Percentiles rank a stretch among this genome's conserved stretches.
These are phyloP conservation scores for Mechanitis messenoides DNA, from an alignment of 2,888 invertebrate genomes.

Conservation along the genomic window DNA sequence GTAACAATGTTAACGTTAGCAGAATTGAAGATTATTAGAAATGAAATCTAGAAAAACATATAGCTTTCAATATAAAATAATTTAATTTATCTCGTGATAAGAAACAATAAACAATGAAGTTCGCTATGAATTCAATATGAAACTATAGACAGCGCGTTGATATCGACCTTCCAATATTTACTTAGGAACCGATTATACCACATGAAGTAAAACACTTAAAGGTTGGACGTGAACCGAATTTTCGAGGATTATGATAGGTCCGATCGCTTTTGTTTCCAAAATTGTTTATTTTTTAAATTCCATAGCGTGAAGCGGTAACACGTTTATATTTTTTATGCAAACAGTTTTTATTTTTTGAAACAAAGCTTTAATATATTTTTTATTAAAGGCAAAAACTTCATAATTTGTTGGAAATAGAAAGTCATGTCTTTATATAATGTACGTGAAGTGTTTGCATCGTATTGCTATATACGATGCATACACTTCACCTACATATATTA, in stretches of 20 bases:
- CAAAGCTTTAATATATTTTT: too few species aligned
- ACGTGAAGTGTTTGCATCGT: too few species aligned
- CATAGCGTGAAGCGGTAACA: neutral
- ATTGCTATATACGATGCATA: too few species aligned
- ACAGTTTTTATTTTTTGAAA: neutral
- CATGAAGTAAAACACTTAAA: conserved; percentile 22
- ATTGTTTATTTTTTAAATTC: neutral
- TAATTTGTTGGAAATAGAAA: too few species aligned
- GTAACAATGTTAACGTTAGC: neutral
- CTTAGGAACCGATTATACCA: conserved; percentile 26
- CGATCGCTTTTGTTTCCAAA: neutral
- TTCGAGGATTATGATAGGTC: conserved; percentile 2
- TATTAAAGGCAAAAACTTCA: too few species aligned
- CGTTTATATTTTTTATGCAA: neutral
- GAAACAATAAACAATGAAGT: neutral
- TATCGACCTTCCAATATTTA: conserved; percentile 26
- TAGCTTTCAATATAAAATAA: too few species aligned
- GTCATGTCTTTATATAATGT: too few species aligned
- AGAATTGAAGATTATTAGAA: conserved; percentile 5
- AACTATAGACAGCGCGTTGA: conserved; percentile 24
- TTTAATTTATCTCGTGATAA: neutral
- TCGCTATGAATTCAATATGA: conserved; percentile 18
- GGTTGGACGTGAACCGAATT: conserved; percentile 15
- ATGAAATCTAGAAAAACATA: neutral
- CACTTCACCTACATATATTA: too few species aligned